Conservation (phyloP, 2,113 vertebrate genomes). For the Podocnemis expansa region DNA sequence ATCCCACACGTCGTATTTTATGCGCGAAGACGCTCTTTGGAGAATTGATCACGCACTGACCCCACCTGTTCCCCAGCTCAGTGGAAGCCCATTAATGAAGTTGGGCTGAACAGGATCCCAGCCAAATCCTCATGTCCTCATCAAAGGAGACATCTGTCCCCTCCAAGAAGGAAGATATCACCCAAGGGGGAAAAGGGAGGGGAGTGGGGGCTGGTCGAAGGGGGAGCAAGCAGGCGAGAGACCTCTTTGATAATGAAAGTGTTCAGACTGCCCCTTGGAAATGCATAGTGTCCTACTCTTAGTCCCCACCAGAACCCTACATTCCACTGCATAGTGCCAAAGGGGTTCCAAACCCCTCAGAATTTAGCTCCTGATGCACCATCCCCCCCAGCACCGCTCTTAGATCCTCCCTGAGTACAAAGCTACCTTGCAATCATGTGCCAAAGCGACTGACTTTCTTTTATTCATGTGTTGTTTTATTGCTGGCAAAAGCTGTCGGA, state of each 20-base stretch:
- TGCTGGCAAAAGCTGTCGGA: conserved; percentile 75
- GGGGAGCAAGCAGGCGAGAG: neutral
- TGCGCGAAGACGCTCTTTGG: conserved; percentile 7
- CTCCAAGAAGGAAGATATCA: conserved; percentile 50
- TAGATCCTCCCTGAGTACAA: neutral
- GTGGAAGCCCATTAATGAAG: conserved; percentile 56
- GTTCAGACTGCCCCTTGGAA: neutral
- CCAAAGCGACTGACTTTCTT: conserved; percentile 46
- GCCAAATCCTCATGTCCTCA: conserved; percentile 72
- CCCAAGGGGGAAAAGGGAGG: neutral
- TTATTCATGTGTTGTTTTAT: conserved; percentile 79
- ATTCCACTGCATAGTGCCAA: conserved; percentile 55
- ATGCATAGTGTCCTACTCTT: neutral
- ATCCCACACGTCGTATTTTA: conserved; percentile 1
- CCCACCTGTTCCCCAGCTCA: conserved; percentile 62
- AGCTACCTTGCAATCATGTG: neutral
- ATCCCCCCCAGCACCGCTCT: neutral
- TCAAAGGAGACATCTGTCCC: conserved; percentile 74
- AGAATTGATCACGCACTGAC: conserved; percentile 46
- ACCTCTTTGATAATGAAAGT: neutral
- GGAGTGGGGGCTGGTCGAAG: neutral
- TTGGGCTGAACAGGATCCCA: conserved; percentile 59
- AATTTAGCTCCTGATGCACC: neutral
- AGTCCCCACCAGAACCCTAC: neutral
- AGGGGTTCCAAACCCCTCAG: neutral